Evolutionary conservation across 2,113 vertebrate genomes (phyloP).

Genomic region (Leucosticte australis): DNA sequence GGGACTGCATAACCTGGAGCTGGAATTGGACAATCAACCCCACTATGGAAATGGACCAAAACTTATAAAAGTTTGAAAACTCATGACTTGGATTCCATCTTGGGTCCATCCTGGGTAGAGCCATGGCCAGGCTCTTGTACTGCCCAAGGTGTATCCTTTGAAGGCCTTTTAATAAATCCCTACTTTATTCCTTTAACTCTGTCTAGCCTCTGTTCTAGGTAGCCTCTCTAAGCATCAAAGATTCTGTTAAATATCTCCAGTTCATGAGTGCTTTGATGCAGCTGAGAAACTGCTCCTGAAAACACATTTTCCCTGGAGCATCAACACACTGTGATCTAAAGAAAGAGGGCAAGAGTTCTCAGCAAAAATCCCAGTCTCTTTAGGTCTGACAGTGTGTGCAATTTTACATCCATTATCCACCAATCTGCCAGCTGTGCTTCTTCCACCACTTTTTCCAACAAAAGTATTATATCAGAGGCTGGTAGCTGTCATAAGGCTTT

Average conservation of each 20-base stretch:
- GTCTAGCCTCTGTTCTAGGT: background rate
- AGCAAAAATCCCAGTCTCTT: background rate
- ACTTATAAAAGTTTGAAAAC: background rate
- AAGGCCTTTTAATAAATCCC: background rate
- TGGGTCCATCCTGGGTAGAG: background rate
- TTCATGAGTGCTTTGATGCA: background rate
- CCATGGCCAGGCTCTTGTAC: background rate
- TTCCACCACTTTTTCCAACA: background rate
- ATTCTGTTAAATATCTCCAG: background rate
- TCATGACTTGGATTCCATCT: accelerated
- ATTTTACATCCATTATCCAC: conserved; percentile 50
- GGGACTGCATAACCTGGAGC: background rate
- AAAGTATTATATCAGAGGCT: background rate
- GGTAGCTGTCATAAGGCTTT: conserved; percentile 50
- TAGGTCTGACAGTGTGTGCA: background rate
- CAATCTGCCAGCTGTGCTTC: background rate
- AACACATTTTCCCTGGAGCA: background rate
- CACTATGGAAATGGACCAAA: background rate
- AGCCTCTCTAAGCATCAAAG: background rate
- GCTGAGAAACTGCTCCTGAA: background rate
- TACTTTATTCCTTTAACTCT: background rate
- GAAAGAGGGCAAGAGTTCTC: background rate
- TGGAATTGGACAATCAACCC: background rate
- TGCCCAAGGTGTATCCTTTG: background rate
- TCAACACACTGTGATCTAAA: background rate